Evolutionary conservation across 1,140 invertebrate genomes (phyloP).

Genomic region (Proctacanthus coquilletti): DNA sequence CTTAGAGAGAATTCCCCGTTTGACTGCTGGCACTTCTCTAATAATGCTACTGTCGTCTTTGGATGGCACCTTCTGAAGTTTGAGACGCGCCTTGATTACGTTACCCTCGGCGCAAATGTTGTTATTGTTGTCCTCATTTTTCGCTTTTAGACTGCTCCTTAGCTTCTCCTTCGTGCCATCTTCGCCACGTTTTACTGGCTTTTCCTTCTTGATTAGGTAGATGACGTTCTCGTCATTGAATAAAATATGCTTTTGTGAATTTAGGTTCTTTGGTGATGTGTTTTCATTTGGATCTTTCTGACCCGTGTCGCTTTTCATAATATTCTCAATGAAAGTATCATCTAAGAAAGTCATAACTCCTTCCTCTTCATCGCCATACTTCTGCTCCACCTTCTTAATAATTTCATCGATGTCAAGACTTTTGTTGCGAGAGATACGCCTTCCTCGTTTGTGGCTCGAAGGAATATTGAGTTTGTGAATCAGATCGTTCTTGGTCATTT

Average conservation of each 20-base stretch:
- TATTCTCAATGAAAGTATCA: conserved; percentile 25
- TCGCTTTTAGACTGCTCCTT: not conserved
- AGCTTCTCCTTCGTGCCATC: not conserved
- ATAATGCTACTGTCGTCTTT: too few relatives aligned
- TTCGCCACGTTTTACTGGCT: conserved; percentile 9
- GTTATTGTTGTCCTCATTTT: not conserved
- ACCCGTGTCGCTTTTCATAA: conserved; percentile 9
- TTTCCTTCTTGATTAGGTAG: conserved; percentile 25
- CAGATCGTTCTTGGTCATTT: not conserved
- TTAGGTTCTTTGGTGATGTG: not conserved
- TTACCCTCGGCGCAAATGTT: not conserved
- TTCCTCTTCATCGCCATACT: conserved; percentile 6
- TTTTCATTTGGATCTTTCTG: conserved; percentile 1
- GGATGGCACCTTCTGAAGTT: not conserved
- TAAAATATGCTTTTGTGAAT: conserved; percentile 16
- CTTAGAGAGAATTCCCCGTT: not conserved
- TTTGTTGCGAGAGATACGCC: conserved; percentile 20
- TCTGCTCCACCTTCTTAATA: conserved; percentile 18
- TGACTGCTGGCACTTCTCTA: not conserved
- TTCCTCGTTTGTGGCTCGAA: conserved; percentile 11
- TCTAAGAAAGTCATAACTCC: conserved; percentile 14
- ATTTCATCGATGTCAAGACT: conserved; percentile 24
- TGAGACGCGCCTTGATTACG: not conserved
- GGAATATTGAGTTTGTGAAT: not conserved
- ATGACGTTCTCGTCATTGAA: conserved; percentile 27